These are phyloP conservation scores for Cettia cetti DNA, from an alignment of 2,113 vertebrate species.

Conservation along the genomic window DNA sequence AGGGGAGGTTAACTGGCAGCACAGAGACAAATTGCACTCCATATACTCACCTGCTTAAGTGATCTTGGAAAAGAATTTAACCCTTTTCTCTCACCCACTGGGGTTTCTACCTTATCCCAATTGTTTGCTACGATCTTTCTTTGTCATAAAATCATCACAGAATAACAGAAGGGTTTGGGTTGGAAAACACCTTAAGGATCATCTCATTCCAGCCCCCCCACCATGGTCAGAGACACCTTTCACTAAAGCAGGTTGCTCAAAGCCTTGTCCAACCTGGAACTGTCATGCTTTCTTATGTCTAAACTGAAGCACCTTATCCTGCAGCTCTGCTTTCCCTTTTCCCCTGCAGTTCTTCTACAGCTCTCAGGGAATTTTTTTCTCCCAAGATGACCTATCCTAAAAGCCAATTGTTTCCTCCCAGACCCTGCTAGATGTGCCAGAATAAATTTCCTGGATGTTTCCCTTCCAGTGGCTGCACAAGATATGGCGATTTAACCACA, in stretches of 20 bases:
- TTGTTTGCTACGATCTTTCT: not conserved
- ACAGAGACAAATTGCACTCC: constrained; percentile 4
- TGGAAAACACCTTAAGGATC: not conserved
- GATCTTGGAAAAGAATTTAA: not conserved
- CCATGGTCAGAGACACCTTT: not conserved
- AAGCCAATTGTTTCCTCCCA: not conserved
- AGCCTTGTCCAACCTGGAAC: not conserved
- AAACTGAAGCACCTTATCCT: not conserved
- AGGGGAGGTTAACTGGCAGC: constrained; percentile 42
- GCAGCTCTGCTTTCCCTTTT: not conserved
- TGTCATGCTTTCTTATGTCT: not conserved
- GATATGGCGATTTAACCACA: not conserved
- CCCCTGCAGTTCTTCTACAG: not conserved
- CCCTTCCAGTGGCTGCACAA: not conserved
- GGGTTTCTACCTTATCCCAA: not conserved
- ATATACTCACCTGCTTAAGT: not conserved
- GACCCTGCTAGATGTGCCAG: not conserved
- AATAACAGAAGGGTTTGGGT: not conserved
- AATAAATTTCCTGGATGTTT: not conserved
- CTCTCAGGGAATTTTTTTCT: not conserved
- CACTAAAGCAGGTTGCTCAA: not conserved
- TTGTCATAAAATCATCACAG: not conserved
- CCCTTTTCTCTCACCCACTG: not conserved
- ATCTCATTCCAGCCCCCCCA: not conserved
- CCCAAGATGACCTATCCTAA: not conserved